phyloP scores from a whole-genome alignment of 2,113 vertebrate species.

The Anoplopoma fimbria region DNA sequence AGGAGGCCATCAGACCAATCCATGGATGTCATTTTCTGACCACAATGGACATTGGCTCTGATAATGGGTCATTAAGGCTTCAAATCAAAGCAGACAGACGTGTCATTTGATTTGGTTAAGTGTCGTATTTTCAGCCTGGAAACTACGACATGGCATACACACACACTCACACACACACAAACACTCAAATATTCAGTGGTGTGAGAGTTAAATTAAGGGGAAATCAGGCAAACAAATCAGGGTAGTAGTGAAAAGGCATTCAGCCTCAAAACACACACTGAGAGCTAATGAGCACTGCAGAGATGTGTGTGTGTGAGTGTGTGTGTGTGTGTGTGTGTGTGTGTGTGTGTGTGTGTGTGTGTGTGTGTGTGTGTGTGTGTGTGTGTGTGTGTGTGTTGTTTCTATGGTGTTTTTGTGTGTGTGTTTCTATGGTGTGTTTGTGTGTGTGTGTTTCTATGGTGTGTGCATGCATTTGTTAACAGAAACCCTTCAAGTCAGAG shows the following conservation, averaged over 20 bases:
- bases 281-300: slow-evolving; percentile 27
- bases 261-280: slow-evolving; percentile 12
- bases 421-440: not conserved
- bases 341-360: not conserved
- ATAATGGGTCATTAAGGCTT: slow-evolving; percentile 30
- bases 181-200: not conserved
- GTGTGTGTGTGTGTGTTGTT: slow-evolving; percentile 5
- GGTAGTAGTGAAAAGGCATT: slow-evolving; percentile 38
- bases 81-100: slow-evolving; percentile 23
- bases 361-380: not conserved
- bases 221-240: slow-evolving; percentile 44
- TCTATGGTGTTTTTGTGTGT: too few species aligned
- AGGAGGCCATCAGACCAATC: slow-evolving; percentile 18
- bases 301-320: slow-evolving; percentile 1
- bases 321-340: slow-evolving; percentile 6
- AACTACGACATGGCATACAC: not conserved
- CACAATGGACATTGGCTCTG: slow-evolving; percentile 28
- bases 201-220: slow-evolving; percentile 31
- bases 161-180: slow-evolving; percentile 8
- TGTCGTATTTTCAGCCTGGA: slow-evolving; percentile 13
- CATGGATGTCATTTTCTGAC: slow-evolving; percentile 35
- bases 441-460: slow-evolving; percentile 6
- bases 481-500: not conserved
- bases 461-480: not conserved
- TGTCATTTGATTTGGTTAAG: slow-evolving; percentile 41